Base-by-base conservation (phyloP, 2,888 invertebrate genomes). In the Cataglyphis livida region DNA sequence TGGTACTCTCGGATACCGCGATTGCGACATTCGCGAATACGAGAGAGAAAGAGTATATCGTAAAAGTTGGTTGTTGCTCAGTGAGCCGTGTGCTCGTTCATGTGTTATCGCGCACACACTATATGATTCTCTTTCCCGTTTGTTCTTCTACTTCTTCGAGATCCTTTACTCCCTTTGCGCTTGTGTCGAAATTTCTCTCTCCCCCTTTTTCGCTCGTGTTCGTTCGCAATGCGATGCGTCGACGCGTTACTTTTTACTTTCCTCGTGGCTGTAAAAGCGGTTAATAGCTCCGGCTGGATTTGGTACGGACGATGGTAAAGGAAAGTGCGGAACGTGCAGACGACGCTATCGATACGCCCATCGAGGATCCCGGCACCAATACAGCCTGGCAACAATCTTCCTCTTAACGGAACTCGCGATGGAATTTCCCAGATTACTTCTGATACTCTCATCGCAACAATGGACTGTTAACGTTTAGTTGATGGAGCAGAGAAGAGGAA, bases 41-140 rank as follows among this genome's bases (percentile, higher is more conserved):
- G 83, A 21, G 41, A 18, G 25, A 64, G 61, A 15, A 25, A 82
- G 79, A 44, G 70, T 51, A 62, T 73, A 18, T 89, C 89, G 88
- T 90, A 90, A 90, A 90, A 88, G 86, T 78, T 78, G 83, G 85
- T 83, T 85, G 88, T 89, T 87, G 87, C 81, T 85, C 84, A 79
- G 73, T 83, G 82, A 89, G 82, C 83, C 74, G 68, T 87, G 81
- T 64, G 76, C 82, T 85, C 81, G 78, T 86, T 86, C 83, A 66
- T 81, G 82, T 87, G 87, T 86, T 83, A 81, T 76, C 59, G 66
- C 79, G 57, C 82, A 65, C 65, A 65, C 61, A 73, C 73, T 48
- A 73, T 48, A 44, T 32, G 21, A 61, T 51, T 76, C 66, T 66
- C 59, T 61, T 35, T 51, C 41, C 59, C 68, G 38, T 74, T 68